Evolutionary conservation across 2,113 vertebrate genomes (phyloP).

Genomic region (Aegithalos caudatus): DNA sequence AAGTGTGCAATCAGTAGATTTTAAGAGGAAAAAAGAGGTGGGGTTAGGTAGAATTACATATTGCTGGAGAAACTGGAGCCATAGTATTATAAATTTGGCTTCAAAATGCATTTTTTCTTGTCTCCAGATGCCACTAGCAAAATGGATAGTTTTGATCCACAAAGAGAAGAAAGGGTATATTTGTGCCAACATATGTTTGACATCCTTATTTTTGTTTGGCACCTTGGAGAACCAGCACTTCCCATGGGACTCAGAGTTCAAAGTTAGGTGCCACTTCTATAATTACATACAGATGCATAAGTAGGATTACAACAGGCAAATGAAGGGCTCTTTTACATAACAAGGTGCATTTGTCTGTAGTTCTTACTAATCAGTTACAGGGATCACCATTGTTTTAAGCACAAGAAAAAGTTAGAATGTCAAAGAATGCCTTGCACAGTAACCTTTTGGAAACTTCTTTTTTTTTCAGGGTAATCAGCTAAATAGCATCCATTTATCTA

Average conservation of each 20-base stretch:
- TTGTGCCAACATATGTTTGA: slow-evolving; percentile 47
- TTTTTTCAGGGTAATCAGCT: not conserved
- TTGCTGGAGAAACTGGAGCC: not conserved
- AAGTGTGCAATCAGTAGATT: not conserved
- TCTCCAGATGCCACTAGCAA: slow-evolving; percentile 16
- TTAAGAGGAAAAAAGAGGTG: not conserved
- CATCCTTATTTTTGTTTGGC: slow-evolving; percentile 41
- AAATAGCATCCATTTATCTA: not conserved
- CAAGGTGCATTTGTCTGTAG: not conserved
- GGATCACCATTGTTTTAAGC: not conserved
- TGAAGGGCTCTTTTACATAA: not conserved
- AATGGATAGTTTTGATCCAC: not conserved
- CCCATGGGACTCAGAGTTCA: slow-evolving; percentile 13
- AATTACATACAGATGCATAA: slow-evolving; percentile 29
- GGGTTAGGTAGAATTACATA: not conserved
- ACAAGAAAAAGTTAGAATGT: not conserved
- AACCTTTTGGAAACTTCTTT: not conserved
- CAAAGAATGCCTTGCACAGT: not conserved
- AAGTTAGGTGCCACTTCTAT: slow-evolving; percentile 25
- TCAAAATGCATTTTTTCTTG: not conserved
- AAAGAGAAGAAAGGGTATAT: slow-evolving; percentile 5
- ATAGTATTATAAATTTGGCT: not conserved
- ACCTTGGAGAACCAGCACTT: not conserved
- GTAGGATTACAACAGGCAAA: not conserved
- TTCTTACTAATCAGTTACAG: slow-evolving; percentile 8